Evolutionary conservation across 2,113 vertebrate species (phyloP).

Genomic region (Chinchilla lanigera): DNA sequence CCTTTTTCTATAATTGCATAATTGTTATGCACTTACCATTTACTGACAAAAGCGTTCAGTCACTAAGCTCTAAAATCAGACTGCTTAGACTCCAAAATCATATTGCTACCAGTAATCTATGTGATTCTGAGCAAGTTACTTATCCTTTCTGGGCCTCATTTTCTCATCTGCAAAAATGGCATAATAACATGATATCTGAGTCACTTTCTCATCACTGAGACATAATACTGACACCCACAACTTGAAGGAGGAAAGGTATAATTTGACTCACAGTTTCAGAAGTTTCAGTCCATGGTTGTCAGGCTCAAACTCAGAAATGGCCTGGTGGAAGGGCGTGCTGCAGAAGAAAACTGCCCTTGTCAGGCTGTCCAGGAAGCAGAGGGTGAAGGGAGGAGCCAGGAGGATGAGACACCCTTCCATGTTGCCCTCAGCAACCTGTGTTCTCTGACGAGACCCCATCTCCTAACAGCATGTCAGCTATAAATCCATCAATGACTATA

Average conservation of each 20-base stretch:
- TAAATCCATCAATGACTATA: not conserved
- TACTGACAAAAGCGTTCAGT: not conserved
- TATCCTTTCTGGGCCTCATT: not conserved
- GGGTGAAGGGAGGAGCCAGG: not conserved
- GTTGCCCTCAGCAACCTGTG: not conserved
- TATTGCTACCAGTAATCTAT: not conserved
- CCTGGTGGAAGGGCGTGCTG: not conserved
- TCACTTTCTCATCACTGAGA: not conserved
- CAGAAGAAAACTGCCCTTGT: not conserved
- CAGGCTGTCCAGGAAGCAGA: not conserved
- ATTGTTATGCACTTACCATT: not conserved
- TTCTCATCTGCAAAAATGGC: not conserved
- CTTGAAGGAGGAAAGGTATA: not conserved
- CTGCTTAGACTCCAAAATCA: not conserved
- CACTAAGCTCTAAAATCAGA: not conserved
- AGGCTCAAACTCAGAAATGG: not conserved
- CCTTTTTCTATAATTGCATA: not conserved
- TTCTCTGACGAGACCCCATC: not conserved
- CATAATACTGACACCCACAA: not conserved
- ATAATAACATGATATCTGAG: not conserved
- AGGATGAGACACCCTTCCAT: not conserved
- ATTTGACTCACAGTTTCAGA: not conserved
- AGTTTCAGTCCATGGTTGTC: not conserved
- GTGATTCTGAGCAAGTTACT: not conserved
- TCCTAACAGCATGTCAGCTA: not conserved